Evolutionary conservation across 1,140 invertebrate genomes (phyloP).

Genomic region (Drosophila paulistorum): DNA sequence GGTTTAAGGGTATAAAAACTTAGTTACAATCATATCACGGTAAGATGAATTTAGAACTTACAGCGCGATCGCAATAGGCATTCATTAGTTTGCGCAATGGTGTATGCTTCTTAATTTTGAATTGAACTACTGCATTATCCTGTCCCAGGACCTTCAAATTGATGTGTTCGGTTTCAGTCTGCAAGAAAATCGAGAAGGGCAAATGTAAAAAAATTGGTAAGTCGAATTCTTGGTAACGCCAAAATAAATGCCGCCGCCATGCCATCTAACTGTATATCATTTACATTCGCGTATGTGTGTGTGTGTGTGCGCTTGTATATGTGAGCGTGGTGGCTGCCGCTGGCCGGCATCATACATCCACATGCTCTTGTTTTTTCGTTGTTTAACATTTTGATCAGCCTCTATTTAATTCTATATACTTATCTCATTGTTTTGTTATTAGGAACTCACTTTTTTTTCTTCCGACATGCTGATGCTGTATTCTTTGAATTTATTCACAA

Average conservation of each 20-base stretch:
- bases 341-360: background rate
- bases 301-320: background rate
- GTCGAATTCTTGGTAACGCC: background rate
- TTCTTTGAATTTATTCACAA: background rate
- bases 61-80: conserved; percentile 95
- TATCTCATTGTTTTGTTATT: background rate
- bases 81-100: conserved; percentile 96
- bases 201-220: background rate
- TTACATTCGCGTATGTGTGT: background rate
- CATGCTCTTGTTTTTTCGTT: background rate
- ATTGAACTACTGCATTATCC: conserved; percentile 96
- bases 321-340: conserved; percentile 7
- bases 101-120: conserved; percentile 98
- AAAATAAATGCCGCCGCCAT: conserved; percentile 10
- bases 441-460: background rate
- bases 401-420: background rate
- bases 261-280: conserved; percentile 8
- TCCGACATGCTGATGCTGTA: background rate
- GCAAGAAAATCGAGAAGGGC: background rate
- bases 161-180: conserved; percentile 91
- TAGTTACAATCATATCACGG: background rate
- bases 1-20: background rate
- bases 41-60: conserved; percentile 18
- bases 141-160: conserved; percentile 96
- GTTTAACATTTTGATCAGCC: background rate